Evolutionary conservation across 2,113 vertebrate genomes (phyloP).

Genomic region (Eonycteris spelaea): DNA sequence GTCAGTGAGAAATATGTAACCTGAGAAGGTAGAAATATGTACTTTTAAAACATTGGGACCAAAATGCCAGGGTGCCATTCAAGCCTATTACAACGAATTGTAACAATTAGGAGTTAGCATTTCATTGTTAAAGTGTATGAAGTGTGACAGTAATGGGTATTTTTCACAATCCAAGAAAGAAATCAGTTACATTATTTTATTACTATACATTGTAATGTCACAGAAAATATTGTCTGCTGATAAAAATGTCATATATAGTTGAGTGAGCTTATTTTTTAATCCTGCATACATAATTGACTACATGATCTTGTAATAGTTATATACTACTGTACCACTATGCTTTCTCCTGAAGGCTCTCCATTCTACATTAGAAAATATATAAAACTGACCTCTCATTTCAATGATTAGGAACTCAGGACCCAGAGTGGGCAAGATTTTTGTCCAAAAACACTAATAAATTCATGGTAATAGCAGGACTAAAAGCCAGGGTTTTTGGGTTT

Average conservation of each 20-base stretch:
- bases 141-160: neutral
- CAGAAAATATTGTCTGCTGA: neutral
- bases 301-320: neutral
- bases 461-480: neutral
- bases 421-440: neutral
- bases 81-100: neutral
- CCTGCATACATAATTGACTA: neutral
- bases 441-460: neutral
- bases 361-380: neutral
- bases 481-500: no score
- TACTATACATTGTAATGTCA: neutral
- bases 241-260: neutral
- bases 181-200: conserved; percentile 6
- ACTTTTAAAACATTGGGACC: neutral
- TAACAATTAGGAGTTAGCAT: neutral
- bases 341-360: neutral
- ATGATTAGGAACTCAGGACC: neutral
- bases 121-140: conserved; percentile 3
- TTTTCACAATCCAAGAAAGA: conserved; percentile 43
- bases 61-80: neutral
- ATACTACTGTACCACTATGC: neutral
- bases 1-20: neutral
- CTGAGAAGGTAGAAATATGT: neutral
- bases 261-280: neutral
- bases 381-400: neutral